Base-by-base conservation (phyloP, 2,888 invertebrate species). In the Allolobophora icterica region DNA sequence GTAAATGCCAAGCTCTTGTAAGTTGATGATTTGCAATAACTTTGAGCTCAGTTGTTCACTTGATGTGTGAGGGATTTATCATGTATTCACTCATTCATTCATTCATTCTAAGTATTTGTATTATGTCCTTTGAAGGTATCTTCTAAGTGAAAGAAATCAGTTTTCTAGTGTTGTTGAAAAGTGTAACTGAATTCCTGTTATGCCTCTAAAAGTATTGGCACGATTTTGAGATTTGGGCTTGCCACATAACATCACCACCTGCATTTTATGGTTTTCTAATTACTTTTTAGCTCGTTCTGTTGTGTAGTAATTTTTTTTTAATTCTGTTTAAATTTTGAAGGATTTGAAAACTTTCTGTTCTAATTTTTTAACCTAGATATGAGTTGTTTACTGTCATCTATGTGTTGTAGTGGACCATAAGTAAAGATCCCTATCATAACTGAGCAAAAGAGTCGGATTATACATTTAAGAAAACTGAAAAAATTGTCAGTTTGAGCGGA, bases 1-100 rank as follows among this genome's bases (percentile, higher is more conserved):
- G 34, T 8, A 87, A 87, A 87, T 87, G 87, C 38, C n/a, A 87
- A 21, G 87, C 34, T 21, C 87, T 87, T 87, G 87, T 87, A 35
- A 87, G 87, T 87, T 35, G 35, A 84, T 34, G 17, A 6, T 2
- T 19, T 30, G 58, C 30, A 58, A 58, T 58, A 30, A 30, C 71
- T 71, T 11, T 13, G n/a, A n/a, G n/a, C n/a, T 71, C 71, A n/a
- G 71, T 71, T 71, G 71, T n/a, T 71, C 71, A 30, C 30, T 71
- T 71, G 71, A 71, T 71, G n/a, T n/a, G 8, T 1, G 11, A n/a
- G n/a, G 71, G 13, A 8, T 71, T 24, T 71, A n/a, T 71, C 71
- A n/a, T 71, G 30, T 71, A n/a, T 5, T 30, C 71, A 21, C 21
- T 52, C 52, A 52, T 52, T 52, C 52, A 52, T 24, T 52, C 24